A percentile compares a stretch with the other conserved stretches of the same genome.
phyloP scores from a whole-genome alignment of 2,888 invertebrate genomes.

The Liopterus haemorrhoidalis region DNA sequence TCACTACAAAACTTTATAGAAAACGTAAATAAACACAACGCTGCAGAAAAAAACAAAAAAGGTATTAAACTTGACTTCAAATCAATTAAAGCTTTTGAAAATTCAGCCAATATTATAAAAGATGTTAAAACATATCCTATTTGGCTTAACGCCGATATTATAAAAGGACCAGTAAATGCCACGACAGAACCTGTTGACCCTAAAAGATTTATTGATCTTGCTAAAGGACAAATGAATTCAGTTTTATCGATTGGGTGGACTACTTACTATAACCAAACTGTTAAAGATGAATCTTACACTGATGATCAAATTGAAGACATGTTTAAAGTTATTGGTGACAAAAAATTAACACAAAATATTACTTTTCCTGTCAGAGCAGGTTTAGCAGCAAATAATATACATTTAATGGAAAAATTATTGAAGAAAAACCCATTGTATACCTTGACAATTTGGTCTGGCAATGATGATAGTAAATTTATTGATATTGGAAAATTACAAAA shows the following conservation, averaged over 20 bases:
- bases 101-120: conserved; percentile 49
- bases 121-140: conserved; percentile 56
- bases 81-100: conserved; percentile 63
- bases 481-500: conserved; percentile 58
- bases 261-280: conserved; percentile 55
- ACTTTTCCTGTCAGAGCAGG: conserved; percentile 76
- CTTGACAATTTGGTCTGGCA: conserved; percentile 74
- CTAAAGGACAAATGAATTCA: conserved; percentile 55
- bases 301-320: conserved; percentile 61
- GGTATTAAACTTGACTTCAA: conserved; percentile 89
- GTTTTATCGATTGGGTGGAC: conserved; percentile 84
- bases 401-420: conserved; percentile 56
- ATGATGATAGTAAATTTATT: conserved; percentile 61
- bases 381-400: conserved; percentile 60
- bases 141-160: conserved; percentile 85
- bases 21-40: conserved; percentile 46
- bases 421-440: conserved; percentile 54
- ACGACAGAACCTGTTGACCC: conserved; percentile 58
- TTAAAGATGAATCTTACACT: conserved; percentile 55
- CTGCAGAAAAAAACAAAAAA: conserved; percentile 52
- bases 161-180: conserved; percentile 65
- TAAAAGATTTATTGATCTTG: conserved; percentile 56
- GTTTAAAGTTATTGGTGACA: conserved; percentile 53
- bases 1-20: conserved; percentile 65
- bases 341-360: conserved; percentile 58